Base-by-base conservation (phyloP, 2,888 invertebrate species). In the Clostera curtula region DNA sequence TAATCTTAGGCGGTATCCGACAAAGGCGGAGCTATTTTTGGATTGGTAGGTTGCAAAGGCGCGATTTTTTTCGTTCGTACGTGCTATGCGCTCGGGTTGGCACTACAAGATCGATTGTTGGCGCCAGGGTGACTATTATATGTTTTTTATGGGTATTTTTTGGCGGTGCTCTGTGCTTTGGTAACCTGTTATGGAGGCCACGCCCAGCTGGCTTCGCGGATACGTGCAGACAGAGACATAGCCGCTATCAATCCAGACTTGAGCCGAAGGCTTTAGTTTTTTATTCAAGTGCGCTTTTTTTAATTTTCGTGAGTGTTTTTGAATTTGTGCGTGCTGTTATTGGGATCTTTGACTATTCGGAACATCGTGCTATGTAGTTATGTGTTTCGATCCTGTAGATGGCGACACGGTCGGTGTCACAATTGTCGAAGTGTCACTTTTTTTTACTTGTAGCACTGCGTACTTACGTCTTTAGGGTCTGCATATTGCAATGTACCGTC, bases 81-180 rank as follows among this genome's bases (percentile, higher is more conserved):
- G 75, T 75, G 76, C 61, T 49, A 44, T 49, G 63, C 54, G 55
- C 52, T 57, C 69, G 72, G 79, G 82, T 82, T 83, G 83, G 82
- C 62, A 74, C 67, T 49, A 53, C 52, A 49, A 47, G 62, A 82
- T 83, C 79, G 83, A 83, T 83, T 71, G 76, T 58, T 43, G 67
- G 65, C 66, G 66, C 66, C 72, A 66, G 66, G 66, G 70, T 70
- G 72, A 68, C 80, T 76, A 83, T 83, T 82, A 83, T 71, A 69
- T 77, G 73, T 82, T 77, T 82, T 82, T 80, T 79, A 80, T 82
- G 75, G 74, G 64, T 76, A 80, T 79, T 82, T 82, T 83, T 83
- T 79, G 80, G 77, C 74, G 74, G 71, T 65, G 53, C 68, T 62
- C 62, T 49, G 68, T 68, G 63, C 74, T 73, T 71, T 72, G 59